Evolutionary conservation across 2,797 vertebrate species (phyloP).

Genomic region (Thalassophryne amazonica): DNA sequence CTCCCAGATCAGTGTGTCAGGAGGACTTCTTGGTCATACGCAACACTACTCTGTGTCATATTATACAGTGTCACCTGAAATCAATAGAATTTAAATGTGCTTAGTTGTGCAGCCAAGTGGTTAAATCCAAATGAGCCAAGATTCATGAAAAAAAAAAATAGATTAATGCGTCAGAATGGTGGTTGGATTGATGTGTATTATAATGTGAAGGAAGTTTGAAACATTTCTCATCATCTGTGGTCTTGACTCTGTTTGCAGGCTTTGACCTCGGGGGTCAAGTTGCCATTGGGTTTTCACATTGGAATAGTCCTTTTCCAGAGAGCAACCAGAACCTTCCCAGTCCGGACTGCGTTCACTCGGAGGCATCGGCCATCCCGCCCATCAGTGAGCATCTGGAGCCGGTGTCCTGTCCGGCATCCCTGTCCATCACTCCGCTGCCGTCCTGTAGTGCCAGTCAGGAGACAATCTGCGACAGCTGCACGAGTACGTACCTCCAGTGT

Average conservation of each 20-base stretch:
- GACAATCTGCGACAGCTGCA: constrained; percentile 83
- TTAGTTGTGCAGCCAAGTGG: too few species aligned
- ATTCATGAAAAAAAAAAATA: too few species aligned
- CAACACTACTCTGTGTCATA: not conserved
- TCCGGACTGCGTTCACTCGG: constrained; percentile 69
- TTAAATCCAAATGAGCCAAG: too few species aligned
- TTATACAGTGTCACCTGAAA: not conserved
- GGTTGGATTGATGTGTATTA: not conserved
- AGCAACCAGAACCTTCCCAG: constrained; percentile 68
- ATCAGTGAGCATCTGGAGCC: constrained; percentile 76
- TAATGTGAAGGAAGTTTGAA: too few species aligned
- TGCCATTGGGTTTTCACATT: constrained; percentile 81
- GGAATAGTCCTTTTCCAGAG: constrained; percentile 77
- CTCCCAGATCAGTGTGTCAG: too few species aligned
- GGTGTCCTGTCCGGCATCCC: constrained; percentile 86
- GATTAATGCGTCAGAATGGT: too few species aligned
- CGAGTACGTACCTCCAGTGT: constrained; percentile 80
- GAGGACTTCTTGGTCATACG: too few species aligned
- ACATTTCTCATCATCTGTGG: not conserved
- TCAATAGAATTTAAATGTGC: too few species aligned
- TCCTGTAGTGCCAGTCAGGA: constrained; percentile 83
- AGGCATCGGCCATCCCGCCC: constrained; percentile 64
- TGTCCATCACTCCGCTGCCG: constrained; percentile 87
- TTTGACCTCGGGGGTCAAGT: constrained; percentile 81
- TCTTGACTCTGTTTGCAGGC: constrained; percentile 58